A percentile compares a stretch with the other conserved stretches of the same genome.
Conservation (phyloP, 2,113 vertebrate species). For the Hymenochirus boettgeri region DNA sequence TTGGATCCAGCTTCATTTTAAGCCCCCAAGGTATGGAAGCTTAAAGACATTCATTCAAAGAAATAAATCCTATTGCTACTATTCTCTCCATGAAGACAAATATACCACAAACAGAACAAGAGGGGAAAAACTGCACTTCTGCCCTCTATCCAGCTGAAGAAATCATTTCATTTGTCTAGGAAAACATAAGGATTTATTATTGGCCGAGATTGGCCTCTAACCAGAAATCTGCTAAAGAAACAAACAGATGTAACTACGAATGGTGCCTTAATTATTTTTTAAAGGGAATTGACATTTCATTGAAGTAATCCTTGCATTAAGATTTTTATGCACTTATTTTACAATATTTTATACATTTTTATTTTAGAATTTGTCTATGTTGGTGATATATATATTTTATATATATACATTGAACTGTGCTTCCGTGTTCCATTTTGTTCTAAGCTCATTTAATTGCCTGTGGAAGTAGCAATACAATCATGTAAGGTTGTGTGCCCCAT, state of each 20-base stretch:
- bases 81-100: slow-evolving; percentile 61
- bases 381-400: no score
- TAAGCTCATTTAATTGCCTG: no score
- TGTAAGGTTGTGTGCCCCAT: no score
- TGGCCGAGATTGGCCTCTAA: slow-evolving; percentile 48
- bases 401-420: no score
- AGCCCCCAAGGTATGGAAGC: slow-evolving; percentile 61
- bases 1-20: slow-evolving; percentile 64
- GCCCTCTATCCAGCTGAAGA: slow-evolving; percentile 48
- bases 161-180: slow-evolving; percentile 63
- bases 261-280: background rate
- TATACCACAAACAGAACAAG: slow-evolving; percentile 57
- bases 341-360: no score
- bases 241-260: slow-evolving; percentile 13
- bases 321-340: no score
- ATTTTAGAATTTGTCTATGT: no score
- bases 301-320: no score
- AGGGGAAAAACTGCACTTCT: slow-evolving; percentile 53
- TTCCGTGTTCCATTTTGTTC: no score
- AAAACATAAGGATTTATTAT: slow-evolving; percentile 47
- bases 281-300: background rate
- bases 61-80: slow-evolving; percentile 58
- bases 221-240: slow-evolving; percentile 25
- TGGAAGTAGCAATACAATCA: no score
- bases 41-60: slow-evolving; percentile 61